phyloP scores from a whole-genome alignment of 2,888 invertebrate genomes.

The Axea sp. region DNA sequence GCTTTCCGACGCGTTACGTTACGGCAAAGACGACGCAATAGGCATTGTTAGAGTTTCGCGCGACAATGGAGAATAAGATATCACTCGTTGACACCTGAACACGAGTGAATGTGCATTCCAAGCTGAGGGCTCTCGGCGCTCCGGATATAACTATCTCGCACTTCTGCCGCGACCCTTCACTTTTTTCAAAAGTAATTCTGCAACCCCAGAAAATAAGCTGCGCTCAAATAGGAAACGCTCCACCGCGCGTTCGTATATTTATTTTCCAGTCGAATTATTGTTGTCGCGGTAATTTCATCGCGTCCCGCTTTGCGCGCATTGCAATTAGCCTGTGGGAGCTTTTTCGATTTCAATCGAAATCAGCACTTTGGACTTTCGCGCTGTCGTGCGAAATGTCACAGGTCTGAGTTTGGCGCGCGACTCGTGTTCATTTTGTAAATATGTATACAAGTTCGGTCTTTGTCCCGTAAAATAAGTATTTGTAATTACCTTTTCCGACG shows the following conservation, averaged over 20 bases:
- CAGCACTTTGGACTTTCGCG: no score
- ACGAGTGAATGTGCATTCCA: constrained; percentile 44
- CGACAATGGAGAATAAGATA: constrained; percentile 32
- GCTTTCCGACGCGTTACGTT: background rate
- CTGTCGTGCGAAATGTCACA: no score
- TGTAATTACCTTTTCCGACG: no score
- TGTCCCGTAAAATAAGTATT: no score
- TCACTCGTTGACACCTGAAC: constrained; percentile 51
- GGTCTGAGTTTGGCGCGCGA: no score
- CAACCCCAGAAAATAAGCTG: constrained; percentile 24
- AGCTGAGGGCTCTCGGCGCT: constrained; percentile 22
- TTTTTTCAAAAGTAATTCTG: constrained; percentile 28
- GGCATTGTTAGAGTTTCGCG: constrained; percentile 20
- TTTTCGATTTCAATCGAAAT: no score
- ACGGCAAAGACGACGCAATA: constrained; percentile 22
- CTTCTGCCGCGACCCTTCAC: constrained; percentile 4
- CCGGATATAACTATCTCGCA: constrained; percentile 32
- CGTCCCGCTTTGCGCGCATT: background rate
- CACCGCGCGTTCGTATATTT: constrained; percentile 1
- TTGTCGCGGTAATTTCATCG: constrained; percentile 1
- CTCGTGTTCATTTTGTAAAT: no score
- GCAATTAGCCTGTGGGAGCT: background rate
- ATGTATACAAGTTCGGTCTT: no score
- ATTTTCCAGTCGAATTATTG: constrained; percentile 10
- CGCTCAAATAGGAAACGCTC: background rate